phyloP scores from a whole-genome alignment of 2,888 invertebrate species.

The Epicampocera succincta region DNA sequence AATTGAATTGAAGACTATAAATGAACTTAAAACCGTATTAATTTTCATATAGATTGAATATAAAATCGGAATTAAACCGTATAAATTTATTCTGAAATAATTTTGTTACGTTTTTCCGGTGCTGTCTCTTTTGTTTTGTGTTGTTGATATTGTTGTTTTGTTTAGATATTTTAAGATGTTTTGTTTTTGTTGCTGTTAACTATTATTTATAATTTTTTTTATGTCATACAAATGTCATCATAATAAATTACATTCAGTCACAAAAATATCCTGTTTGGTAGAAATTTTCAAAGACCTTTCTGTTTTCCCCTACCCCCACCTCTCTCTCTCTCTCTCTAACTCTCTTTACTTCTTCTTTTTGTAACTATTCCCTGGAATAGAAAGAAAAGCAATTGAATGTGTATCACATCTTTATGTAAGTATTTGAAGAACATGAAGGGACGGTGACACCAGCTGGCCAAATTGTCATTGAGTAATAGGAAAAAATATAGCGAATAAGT shows the following conservation, averaged over 20 bases:
- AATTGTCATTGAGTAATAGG: no score
- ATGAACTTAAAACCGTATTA: no score
- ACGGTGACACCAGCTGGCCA: no score
- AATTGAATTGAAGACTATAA: no score
- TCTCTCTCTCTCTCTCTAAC: not conserved
- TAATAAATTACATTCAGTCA: slow-evolving; percentile 54
- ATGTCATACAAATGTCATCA: slow-evolving; percentile 48
- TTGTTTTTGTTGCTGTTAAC: slow-evolving; percentile 8
- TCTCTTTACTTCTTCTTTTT: not conserved
- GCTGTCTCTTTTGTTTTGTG: no score
- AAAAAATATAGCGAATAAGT: no score
- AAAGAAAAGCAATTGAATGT: slow-evolving; percentile 49
- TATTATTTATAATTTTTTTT: slow-evolving; percentile 47
- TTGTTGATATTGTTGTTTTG: slow-evolving; percentile 28
- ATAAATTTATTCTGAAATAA: not conserved
- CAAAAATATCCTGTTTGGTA: slow-evolving; percentile 28
- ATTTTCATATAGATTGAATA: no score
- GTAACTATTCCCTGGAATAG: no score
- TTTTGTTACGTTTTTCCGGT: slow-evolving; percentile 11
- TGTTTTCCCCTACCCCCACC: not conserved
- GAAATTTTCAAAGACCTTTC: no score
- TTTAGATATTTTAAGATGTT: slow-evolving; percentile 7
- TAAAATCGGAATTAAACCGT: not conserved
- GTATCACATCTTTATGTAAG: slow-evolving; percentile 24
- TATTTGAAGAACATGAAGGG: not conserved